These are phyloP conservation scores for Muscicapa comitata DNA, from an alignment of 2,797 vertebrate genomes.

Conservation along the genomic window DNA sequence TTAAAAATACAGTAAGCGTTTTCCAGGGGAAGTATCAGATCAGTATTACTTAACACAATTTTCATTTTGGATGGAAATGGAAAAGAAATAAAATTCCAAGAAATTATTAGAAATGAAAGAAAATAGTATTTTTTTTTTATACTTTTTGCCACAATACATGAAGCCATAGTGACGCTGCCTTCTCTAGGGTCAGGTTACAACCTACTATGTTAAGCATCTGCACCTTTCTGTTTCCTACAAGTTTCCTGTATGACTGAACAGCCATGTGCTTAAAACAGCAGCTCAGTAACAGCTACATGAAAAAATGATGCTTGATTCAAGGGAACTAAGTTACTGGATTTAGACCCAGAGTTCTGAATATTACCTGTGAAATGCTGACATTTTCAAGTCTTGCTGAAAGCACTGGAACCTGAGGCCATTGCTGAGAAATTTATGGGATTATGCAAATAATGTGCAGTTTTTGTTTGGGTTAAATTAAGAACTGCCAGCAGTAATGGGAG, in stretches of 20 bases:
- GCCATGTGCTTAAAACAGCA: slow-evolving; percentile 65
- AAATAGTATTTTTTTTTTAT: neutral
- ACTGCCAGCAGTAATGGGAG: neutral
- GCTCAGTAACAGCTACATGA: slow-evolving; percentile 18
- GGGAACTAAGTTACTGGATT: slow-evolving; percentile 57
- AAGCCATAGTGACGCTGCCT: neutral
- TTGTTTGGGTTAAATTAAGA: slow-evolving; percentile 1
- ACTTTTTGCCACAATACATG: neutral
- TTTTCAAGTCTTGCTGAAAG: neutral
- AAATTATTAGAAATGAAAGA: neutral
- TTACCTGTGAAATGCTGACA: neutral
- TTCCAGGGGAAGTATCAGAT: neutral
- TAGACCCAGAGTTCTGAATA: neutral
- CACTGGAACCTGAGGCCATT: neutral
- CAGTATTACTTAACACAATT: neutral
- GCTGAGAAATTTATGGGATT: neutral
- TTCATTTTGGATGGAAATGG: neutral
- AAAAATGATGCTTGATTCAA: slow-evolving; percentile 58
- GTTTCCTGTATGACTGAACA: slow-evolving; percentile 71
- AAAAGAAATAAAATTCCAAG: neutral
- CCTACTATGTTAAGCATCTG: neutral
- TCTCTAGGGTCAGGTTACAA: neutral
- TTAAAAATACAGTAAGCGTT: neutral
- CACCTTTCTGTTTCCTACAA: slow-evolving; percentile 65
- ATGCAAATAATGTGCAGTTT: neutral